Conservation (phyloP, 2,797 vertebrate genomes). For the Falco peregrinus region DNA sequence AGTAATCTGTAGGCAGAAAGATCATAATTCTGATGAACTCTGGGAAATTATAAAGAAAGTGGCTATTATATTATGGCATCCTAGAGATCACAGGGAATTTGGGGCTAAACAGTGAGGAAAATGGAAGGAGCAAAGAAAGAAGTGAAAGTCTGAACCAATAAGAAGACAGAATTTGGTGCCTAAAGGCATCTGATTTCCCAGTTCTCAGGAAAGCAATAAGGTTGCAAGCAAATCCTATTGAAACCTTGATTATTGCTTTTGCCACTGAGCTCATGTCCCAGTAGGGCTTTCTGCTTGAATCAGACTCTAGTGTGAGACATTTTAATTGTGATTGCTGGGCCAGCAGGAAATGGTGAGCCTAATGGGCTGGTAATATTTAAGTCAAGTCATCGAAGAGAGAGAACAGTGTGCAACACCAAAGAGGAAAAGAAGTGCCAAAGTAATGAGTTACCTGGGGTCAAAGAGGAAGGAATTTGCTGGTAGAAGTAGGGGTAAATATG, state of each 20-base stretch:
- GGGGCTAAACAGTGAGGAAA: neutral
- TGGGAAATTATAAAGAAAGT: neutral
- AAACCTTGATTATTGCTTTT: conserved; percentile 18
- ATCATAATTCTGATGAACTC: neutral
- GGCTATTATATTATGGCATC: neutral
- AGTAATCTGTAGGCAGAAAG: neutral
- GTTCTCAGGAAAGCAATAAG: neutral
- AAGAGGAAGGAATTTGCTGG: neutral
- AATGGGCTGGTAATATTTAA: neutral
- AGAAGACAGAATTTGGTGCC: neutral
- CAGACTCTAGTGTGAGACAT: neutral
- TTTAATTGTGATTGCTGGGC: conserved; percentile 1
- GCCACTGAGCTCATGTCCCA: neutral
- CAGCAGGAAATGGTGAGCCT: neutral
- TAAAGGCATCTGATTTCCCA: neutral
- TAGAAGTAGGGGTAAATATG: neutral
- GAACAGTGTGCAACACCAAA: neutral
- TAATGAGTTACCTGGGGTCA: neutral
- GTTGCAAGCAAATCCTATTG: neutral
- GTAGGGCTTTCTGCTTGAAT: neutral
- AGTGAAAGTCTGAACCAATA: neutral
- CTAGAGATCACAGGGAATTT: neutral
- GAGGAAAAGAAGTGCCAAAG: neutral
- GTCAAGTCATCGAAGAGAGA: neutral
- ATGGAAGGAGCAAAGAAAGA: neutral